These are phyloP conservation scores for Dryobota labecula DNA, from an alignment of 2,888 invertebrate species.

Conservation along the genomic window DNA sequence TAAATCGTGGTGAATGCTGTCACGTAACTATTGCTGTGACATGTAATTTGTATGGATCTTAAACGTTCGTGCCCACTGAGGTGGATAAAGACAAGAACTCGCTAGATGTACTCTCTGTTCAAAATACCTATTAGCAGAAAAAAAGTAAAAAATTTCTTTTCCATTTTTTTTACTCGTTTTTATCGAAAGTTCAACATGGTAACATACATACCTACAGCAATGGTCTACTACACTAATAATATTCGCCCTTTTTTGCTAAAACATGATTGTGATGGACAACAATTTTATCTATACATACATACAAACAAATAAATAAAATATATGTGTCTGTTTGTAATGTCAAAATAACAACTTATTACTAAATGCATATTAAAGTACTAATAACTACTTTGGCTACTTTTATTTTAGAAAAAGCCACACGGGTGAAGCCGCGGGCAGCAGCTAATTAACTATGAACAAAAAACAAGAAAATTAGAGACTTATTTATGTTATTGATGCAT, in stretches of 20 bases:
- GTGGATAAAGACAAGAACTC: neutral
- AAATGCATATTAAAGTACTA: too few species aligned
- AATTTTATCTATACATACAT: too few species aligned
- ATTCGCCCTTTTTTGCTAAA: neutral
- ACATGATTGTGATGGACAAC: too few species aligned
- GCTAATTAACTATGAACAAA: neutral
- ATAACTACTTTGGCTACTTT: too few species aligned
- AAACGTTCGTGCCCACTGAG: constrained; percentile 36
- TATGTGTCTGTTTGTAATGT: too few species aligned
- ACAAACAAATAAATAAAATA: too few species aligned
- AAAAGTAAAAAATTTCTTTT: neutral
- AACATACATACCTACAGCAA: neutral
- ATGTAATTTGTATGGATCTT: constrained; percentile 47
- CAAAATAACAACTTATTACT: too few species aligned
- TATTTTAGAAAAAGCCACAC: too few species aligned
- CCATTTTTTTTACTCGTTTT: neutral
- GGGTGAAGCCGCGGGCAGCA: too few species aligned
- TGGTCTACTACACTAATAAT: neutral
- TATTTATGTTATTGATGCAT: neutral
- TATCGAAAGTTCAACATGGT: neutral
- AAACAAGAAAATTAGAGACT: neutral
- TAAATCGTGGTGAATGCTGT: constrained; percentile 47
- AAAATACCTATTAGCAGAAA: neutral
- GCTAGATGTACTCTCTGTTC: neutral
- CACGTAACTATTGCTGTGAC: constrained; percentile 52